Conservation (phyloP, 2,113 vertebrate species). For the Accipiter cooperii region DNA sequence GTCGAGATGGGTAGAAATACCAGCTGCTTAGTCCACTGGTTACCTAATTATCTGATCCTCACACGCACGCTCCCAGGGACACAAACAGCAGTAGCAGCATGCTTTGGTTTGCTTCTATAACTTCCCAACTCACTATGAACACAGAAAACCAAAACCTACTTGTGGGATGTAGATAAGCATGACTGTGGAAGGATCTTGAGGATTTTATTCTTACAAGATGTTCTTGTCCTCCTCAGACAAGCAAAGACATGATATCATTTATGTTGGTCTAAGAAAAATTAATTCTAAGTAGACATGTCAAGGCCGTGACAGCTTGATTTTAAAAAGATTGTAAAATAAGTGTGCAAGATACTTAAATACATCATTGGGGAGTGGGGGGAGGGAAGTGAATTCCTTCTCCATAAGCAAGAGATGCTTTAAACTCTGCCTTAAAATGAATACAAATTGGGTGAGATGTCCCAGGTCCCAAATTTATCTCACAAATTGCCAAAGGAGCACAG, state of each 20-base stretch:
- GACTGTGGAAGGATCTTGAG: not conserved
- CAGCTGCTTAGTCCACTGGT: not conserved
- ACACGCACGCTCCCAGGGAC: not conserved
- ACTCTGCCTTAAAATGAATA: not conserved
- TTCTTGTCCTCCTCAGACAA: not conserved
- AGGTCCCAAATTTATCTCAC: not conserved
- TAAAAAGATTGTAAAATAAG: not conserved
- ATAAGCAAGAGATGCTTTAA: not conserved
- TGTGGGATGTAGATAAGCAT: not conserved
- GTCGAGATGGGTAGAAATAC: not conserved
- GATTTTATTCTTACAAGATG: not conserved
- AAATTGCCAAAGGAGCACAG: not conserved
- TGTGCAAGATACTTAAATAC: not conserved
- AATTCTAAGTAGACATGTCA: not conserved
- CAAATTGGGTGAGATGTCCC: not conserved
- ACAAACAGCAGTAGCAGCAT: not conserved
- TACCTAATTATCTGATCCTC: not conserved
- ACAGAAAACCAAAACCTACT: not conserved
- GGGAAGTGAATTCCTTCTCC: not conserved
- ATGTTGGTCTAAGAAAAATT: not conserved
- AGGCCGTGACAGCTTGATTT: not conserved
- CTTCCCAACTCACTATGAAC: not conserved
- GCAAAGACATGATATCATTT: not conserved
- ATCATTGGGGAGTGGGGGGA: fast-evolving
- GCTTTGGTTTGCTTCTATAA: not conserved